Percentiles rank a stretch among this genome's conserved stretches.
Evolutionary conservation across 30 jellyfish, hydroid and myxozoan genomes (phyloP).

Genomic region (Aurelia sp.): DNA sequence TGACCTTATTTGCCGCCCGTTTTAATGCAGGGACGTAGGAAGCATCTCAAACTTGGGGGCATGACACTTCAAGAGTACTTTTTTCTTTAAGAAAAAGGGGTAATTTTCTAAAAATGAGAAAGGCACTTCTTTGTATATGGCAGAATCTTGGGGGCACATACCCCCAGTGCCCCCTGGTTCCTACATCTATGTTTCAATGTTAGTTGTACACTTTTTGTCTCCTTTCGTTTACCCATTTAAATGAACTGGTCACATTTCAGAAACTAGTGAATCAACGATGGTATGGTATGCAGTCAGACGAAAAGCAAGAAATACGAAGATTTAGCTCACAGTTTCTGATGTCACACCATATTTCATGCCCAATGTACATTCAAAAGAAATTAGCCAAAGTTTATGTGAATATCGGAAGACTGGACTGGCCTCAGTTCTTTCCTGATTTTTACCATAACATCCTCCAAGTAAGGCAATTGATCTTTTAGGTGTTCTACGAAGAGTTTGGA

Average conservation of each 20-base stretch:
- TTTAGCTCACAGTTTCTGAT: slow-evolving; percentile 68
- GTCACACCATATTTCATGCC: slow-evolving; percentile 42
- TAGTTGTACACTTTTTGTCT: no score
- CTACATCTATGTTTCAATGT: no score
- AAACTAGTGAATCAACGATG: slow-evolving; percentile 82
- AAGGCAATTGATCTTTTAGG: not conserved
- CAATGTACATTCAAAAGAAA: slow-evolving; percentile 81
- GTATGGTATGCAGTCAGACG: slow-evolving; percentile 87
- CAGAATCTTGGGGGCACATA: no score
- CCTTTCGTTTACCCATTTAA: not conserved
- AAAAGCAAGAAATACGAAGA: slow-evolving; percentile 79
- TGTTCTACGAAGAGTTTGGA: no score
- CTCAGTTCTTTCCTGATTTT: slow-evolving; percentile 85
- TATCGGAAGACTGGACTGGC: slow-evolving; percentile 95
- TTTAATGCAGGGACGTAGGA: not conserved
- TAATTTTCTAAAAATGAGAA: no score
- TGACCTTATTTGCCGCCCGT: no score
- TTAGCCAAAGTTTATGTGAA: slow-evolving; percentile 81
- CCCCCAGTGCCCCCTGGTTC: no score
- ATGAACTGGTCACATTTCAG: slow-evolving; percentile 33
- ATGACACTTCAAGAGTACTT: no score
- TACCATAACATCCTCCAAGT: slow-evolving; percentile 81
- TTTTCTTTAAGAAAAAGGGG: no score
- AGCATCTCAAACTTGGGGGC: no score
- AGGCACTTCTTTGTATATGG: no score